Conservation (phyloP, 1,140 invertebrate species). For the Chrysopa pallens region DNA sequence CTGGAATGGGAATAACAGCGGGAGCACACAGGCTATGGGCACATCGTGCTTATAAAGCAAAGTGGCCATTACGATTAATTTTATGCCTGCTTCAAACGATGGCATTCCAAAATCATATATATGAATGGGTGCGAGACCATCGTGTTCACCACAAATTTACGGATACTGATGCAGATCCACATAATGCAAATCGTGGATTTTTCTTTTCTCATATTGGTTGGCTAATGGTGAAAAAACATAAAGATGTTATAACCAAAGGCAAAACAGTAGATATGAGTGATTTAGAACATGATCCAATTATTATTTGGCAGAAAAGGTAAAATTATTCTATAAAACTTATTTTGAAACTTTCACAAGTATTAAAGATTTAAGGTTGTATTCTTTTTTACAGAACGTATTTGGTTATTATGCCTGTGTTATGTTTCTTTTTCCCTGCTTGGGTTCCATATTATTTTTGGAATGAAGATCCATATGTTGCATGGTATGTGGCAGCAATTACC, state of each 20-base stretch:
- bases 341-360: not conserved
- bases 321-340: not conserved
- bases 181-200: conserved; percentile 71
- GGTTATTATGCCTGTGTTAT: conserved; percentile 43
- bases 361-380: not conserved
- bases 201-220: conserved; percentile 91
- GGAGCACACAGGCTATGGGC: conserved; percentile 82
- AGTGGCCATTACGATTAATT: conserved; percentile 53
- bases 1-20: conserved; percentile 60
- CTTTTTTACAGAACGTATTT: conserved; percentile 41
- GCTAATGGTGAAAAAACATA: conserved; percentile 72
- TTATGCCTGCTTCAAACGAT: conserved; percentile 58
- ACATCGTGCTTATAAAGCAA: conserved; percentile 75
- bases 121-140: conserved; percentile 69
- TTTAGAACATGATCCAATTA: conserved; percentile 49
- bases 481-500: conserved; percentile 33
- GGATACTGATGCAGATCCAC: conserved; percentile 81
- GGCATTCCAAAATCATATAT: conserved; percentile 56
- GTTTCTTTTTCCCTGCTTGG: conserved; percentile 52
- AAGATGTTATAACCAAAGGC: conserved; percentile 64
- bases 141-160: conserved; percentile 83
- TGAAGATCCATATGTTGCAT: conserved; percentile 32
- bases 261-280: conserved; percentile 65
- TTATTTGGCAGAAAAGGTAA: conserved; percentile 42
- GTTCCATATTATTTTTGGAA: conserved; percentile 11